Percentiles rank a stretch among this genome's conserved stretches.
Evolutionary conservation across 2,113 vertebrate genomes (phyloP).

Genomic region (Caranx melampygus): DNA sequence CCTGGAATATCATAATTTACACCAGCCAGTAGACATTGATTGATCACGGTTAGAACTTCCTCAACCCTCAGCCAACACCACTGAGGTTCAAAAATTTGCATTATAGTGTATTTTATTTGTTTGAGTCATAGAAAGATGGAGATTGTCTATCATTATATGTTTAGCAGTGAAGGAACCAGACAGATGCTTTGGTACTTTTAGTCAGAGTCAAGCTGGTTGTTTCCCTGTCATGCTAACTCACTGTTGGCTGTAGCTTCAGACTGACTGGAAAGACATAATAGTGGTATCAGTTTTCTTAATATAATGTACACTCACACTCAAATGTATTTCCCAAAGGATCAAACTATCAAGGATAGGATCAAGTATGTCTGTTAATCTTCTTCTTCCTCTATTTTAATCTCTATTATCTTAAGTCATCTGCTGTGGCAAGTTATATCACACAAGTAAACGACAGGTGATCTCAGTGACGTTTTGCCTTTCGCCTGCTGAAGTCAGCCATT

Average conservation of each 20-base stretch:
- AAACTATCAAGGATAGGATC: neutral
- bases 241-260: too few species aligned
- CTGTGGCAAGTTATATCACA: neutral
- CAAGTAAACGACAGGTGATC: neutral
- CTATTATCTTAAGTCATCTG: neutral
- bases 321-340: neutral
- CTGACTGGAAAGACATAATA: too few species aligned
- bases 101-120: neutral
- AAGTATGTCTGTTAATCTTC: too few species aligned
- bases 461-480: neutral
- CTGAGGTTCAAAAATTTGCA: neutral
- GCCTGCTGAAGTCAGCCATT: slow-evolving; percentile 22
- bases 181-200: too few species aligned
- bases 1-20: neutral
- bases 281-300: too few species aligned
- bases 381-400: neutral
- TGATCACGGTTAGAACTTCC: neutral
- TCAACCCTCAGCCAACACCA: neutral
- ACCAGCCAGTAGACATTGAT: neutral
- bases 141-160: too few species aligned
- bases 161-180: too few species aligned
- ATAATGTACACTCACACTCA: too few species aligned
- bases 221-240: neutral
- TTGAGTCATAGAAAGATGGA: neutral
- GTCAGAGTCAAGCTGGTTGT: too few species aligned